Percentiles rank a stretch among this genome's conserved stretches.
Conservation (phyloP, 2,888 invertebrate genomes). For the Stenchaetothrips biformis region DNA sequence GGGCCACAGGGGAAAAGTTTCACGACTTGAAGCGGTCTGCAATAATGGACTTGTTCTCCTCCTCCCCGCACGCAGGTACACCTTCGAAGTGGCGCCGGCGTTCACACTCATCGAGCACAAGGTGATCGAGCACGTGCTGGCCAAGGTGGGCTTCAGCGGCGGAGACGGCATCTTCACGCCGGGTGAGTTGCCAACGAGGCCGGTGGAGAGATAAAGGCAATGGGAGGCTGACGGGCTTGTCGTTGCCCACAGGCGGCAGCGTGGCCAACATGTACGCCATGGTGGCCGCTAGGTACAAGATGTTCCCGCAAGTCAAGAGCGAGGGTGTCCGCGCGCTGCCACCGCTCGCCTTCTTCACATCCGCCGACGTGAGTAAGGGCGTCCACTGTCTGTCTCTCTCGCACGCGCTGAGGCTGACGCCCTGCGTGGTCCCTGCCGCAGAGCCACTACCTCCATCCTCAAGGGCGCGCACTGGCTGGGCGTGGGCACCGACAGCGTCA, state of each 20-base stretch:
- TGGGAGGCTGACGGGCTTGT: not conserved
- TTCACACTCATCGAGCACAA: slow-evolving; percentile 70
- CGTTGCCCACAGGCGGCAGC: slow-evolving; percentile 58
- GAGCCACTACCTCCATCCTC: slow-evolving; percentile 74
- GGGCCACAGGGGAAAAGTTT: no score
- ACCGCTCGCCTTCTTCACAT: slow-evolving; percentile 66
- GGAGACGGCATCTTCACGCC: slow-evolving; percentile 64
- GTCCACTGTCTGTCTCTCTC: no score
- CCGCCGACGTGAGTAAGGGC: slow-evolving; percentile 60
- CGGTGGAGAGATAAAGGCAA: not conserved
- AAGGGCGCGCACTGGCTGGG: slow-evolving; percentile 81
- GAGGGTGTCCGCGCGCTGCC: slow-evolving; percentile 60
- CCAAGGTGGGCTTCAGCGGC: slow-evolving; percentile 56
- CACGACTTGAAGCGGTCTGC: not conserved
- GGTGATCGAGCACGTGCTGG: slow-evolving; percentile 55
- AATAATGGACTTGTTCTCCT: not conserved
- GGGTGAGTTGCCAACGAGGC: slow-evolving; percentile 36
- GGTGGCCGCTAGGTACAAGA: slow-evolving; percentile 64
- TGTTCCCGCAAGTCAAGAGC: slow-evolving; percentile 63
- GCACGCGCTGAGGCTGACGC: not conserved
- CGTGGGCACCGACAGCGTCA: slow-evolving; percentile 69
- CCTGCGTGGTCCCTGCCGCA: slow-evolving; percentile 41
- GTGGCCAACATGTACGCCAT: slow-evolving; percentile 73
- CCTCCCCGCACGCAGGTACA: slow-evolving; percentile 57
- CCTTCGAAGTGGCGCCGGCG: slow-evolving; percentile 75